phyloP scores from a whole-genome alignment of 1,140 invertebrate species.

The Drosophila athabasca region DNA sequence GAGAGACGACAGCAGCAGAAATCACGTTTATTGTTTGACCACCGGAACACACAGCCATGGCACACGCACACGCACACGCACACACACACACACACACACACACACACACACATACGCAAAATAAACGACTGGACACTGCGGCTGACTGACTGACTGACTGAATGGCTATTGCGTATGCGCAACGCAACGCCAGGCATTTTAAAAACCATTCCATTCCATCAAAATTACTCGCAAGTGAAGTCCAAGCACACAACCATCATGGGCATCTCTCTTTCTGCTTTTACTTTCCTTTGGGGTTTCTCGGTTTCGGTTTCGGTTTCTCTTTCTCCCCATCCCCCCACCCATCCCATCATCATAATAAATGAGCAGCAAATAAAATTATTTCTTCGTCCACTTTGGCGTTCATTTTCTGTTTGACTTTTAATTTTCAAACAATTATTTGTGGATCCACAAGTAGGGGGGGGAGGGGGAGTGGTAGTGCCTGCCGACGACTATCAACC shows the following conservation, averaged over 20 bases:
- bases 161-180: slow-evolving; percentile 38
- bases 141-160: slow-evolving; percentile 5
- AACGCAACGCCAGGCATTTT: slow-evolving; percentile 34
- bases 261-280: slow-evolving; percentile 26
- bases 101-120: slow-evolving; percentile 3
- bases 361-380: slow-evolving; percentile 44
- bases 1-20: slow-evolving; percentile 21
- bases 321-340: slow-evolving; percentile 21
- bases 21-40: slow-evolving; percentile 70
- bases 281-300: slow-evolving; percentile 52
- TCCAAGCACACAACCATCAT: not conserved
- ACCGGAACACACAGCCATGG: slow-evolving; percentile 46
- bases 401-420: slow-evolving; percentile 29
- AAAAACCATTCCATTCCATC: slow-evolving; percentile 47
- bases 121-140: not conserved
- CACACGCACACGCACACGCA: slow-evolving; percentile 10
- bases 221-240: slow-evolving; percentile 11
- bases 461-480: too few species aligned
- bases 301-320: slow-evolving; percentile 14
- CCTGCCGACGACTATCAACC: too few species aligned
- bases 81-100: slow-evolving; percentile 1
- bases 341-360: slow-evolving; percentile 9
- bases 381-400: slow-evolving; percentile 33
- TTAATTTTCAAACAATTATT: slow-evolving; percentile 75
- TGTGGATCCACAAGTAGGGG: slow-evolving; percentile 18